Evolutionary conservation across 2,113 vertebrate species (phyloP).

Genomic region (Anhinga rufa): DNA sequence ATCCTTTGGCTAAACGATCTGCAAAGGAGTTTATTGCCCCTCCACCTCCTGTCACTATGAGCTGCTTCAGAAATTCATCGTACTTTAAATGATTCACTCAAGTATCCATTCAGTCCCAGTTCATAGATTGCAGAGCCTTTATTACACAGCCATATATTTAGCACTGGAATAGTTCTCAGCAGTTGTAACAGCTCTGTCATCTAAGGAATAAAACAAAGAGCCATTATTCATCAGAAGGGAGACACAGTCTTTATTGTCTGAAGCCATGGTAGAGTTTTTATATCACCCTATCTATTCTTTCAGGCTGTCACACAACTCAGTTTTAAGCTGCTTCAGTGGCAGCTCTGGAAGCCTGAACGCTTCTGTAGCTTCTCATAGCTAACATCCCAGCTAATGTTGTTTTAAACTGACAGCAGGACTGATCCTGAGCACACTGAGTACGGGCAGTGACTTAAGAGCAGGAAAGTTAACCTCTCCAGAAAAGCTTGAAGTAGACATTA

Average conservation of each 20-base stretch:
- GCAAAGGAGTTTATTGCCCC: background rate
- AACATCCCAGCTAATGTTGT: background rate
- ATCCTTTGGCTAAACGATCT: background rate
- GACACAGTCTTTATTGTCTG: slow-evolving; percentile 46
- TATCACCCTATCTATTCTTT: background rate
- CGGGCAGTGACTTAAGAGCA: background rate
- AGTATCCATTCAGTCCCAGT: slow-evolving; percentile 33
- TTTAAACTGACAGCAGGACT: background rate
- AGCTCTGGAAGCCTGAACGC: background rate
- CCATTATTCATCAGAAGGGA: slow-evolving; percentile 42
- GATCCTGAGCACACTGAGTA: background rate
- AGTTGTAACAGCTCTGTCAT: slow-evolving; percentile 35
- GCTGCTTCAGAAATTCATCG: slow-evolving; percentile 31
- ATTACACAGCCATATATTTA: slow-evolving; percentile 45
- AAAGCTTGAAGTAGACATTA: background rate
- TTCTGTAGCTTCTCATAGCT: background rate
- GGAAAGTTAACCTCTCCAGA: background rate
- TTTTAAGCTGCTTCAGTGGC: background rate
- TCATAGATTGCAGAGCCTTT: slow-evolving; percentile 44
- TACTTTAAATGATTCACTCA: slow-evolving; percentile 41
- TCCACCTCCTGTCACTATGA: background rate
- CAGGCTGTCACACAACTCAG: background rate
- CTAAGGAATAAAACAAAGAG: slow-evolving; percentile 53
- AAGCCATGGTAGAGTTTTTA: background rate
- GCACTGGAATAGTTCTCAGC: background rate